Base-by-base conservation (phyloP, 2,888 invertebrate species). In the Pantelozetes paolii region DNA sequence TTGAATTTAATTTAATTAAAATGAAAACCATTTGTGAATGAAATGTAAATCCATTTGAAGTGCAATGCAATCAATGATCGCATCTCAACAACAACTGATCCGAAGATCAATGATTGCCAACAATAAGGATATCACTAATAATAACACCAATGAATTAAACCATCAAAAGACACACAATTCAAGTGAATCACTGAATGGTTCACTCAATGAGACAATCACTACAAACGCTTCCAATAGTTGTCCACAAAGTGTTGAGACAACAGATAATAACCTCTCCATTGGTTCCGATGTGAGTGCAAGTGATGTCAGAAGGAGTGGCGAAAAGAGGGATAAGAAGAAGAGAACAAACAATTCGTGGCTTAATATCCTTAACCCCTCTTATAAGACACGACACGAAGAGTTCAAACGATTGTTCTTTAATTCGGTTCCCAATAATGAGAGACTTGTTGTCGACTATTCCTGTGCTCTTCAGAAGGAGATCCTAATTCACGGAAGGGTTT, bases 391-490 rank as follows among this genome's bases (percentile, higher is more conserved):
- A 26, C 70, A 50, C 40, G 70, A 70, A 80, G 94, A 96, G 83
- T 96, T 95, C 83, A 93, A 90, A 81, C 87, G 90, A 81, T 88
- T 94, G 77, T 97, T 97, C 40, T 32, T 20, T 59, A 15, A 45
- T 40, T 36, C 36, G 50, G 67, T 75, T 13, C 73, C 73, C 11
- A 28, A 48, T 30, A 73, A 64, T 18, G 75, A 73, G 28, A 13
- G 64, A 50, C 64, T 75, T 13, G 73, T 75, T 64, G 75, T 59
- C 26, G 97, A 97, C 85, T 98, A 97, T 84, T 94, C 96, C 20
- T 97, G 97, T 85, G 97, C 97, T 11, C 86, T 96, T 59, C 96
- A 97, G 83, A 91, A 92, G 81, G 96, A 98, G 82, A 96, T 98
- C 81, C 85, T 98, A 76, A 90, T 92, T 11, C 98, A 98, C 82